Percentiles rank a stretch among this genome's conserved stretches.
These are phyloP conservation scores for Anableps anableps DNA, from an alignment of 2,797 vertebrate genomes.

Conservation along the genomic window DNA sequence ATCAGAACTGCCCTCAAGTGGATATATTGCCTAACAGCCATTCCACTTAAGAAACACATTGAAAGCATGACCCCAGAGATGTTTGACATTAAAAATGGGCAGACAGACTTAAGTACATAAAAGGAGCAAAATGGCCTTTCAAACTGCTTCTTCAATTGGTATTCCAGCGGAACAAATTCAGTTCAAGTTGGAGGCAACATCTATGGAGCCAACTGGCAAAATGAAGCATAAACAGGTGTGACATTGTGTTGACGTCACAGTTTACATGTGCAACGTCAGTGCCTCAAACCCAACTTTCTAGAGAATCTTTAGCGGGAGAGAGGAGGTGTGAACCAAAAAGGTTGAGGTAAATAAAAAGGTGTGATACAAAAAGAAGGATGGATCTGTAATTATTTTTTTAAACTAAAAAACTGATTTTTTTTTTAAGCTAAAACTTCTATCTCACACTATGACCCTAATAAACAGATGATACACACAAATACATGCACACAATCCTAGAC, in stretches of 20 bases:
- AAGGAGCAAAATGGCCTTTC: not conserved
- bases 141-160: not conserved
- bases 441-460: slow-evolving; percentile 76
- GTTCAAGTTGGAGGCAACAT: not conserved
- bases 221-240: not conserved
- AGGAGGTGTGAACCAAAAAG: slow-evolving; percentile 28
- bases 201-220: not conserved
- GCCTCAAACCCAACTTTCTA: slow-evolving; percentile 5
- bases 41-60: too few species aligned
- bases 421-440: slow-evolving; percentile 67
- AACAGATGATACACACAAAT: slow-evolving; percentile 63
- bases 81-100: not conserved
- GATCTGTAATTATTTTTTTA: slow-evolving; percentile 61
- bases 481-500: slow-evolving; percentile 21
- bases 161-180: not conserved
- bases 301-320: slow-evolving; percentile 18
- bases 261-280: not conserved
- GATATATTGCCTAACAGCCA: too few species aligned
- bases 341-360: slow-evolving; percentile 52
- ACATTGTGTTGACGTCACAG: not conserved
- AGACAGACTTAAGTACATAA: not conserved
- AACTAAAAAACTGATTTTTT: not conserved
- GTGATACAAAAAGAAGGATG: slow-evolving; percentile 70
- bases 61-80: not conserved
- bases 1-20: too few species aligned